phyloP scores from a whole-genome alignment of 2,113 vertebrate genomes.

The Oophaga pumilio region DNA sequence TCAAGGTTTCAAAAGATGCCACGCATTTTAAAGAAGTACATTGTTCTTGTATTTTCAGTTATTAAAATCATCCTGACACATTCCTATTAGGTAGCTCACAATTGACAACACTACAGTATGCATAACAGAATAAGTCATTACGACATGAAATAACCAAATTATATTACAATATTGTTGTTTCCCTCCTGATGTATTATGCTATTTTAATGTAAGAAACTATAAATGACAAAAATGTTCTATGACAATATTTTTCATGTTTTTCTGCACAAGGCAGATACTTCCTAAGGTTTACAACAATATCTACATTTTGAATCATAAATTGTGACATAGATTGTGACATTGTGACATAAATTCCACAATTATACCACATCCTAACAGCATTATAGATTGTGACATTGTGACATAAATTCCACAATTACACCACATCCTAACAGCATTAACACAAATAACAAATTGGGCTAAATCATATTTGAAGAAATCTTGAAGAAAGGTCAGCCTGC shows the following conservation, averaged over 20 bases:
- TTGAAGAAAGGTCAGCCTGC: constrained; percentile 1
- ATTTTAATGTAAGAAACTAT: background rate
- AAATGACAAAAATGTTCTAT: background rate
- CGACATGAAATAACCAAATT: too few relatives aligned
- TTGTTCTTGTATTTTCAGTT: too few relatives aligned
- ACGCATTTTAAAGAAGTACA: too few relatives aligned
- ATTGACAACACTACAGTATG: too few relatives aligned
- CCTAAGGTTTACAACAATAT: background rate
- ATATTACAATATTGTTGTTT: too few relatives aligned
- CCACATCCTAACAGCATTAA: background rate
- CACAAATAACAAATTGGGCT: background rate
- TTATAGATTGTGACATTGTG: background rate
- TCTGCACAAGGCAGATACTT: background rate
- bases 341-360: background rate
- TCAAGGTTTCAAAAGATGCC: too few relatives aligned
- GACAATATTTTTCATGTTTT: background rate
- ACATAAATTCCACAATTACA: background rate
- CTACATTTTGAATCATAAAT: background rate
- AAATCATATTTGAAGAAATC: constrained; percentile 27
- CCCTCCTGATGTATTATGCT: background rate
- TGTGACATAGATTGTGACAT: background rate
- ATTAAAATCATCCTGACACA: too few relatives aligned
- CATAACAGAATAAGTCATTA: too few relatives aligned
- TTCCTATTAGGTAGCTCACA: too few relatives aligned
- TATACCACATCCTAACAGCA: background rate